Base-by-base conservation (phyloP, 2,888 invertebrate genomes). In the Nomada fucata region DNA sequence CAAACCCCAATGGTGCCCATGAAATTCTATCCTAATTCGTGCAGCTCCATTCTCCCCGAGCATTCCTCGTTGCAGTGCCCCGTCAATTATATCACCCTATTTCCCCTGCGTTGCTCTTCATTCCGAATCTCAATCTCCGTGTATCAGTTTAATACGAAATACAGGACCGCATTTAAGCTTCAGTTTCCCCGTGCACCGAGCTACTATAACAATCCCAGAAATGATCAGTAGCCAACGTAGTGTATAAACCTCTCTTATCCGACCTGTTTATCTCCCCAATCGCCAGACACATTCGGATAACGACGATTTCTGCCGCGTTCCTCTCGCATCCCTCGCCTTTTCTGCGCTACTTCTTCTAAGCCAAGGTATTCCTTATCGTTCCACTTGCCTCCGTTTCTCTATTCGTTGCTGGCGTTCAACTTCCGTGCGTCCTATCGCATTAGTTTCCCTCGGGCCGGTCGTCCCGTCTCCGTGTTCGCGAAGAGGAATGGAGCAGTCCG, bases 401-500 rank as follows among this genome's bases (percentile, higher is more conserved):
- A 9, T 18, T 36, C 15, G 47, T 7, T 36, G 23, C n/a, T 50
- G 13, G 26, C 36, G 50, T 20, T 53, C 36, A 18, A 50, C 60
- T n/a, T 52, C 50, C 26, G 2, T 7, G 57, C 23, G 29, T 26
- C 36, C 20, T 50, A 50, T 52, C 71, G 23, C 29, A 18, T 52
- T 42, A n/a, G 60, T 29, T 61, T 26, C 47, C 42, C 29, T 47
- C 36, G 64, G 44, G 53, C 53, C 71, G 71, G 65, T n/a, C 78
- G 81, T 55, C 23, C 23, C 68, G 44, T 72, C 76, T 67, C 59
- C 65, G 69, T 47, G 64, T 26, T 52, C 76, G 69, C 67, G 57
- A 57, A 76, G 64, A 75, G 71, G 57, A 79, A 74, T 70, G 77
- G 70, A 79, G 79, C 67, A 70, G 78, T 76, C 76, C 70, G 74